Percentiles rank a stretch among this genome's conserved stretches.
phyloP scores from a whole-genome alignment of 1,140 invertebrate genomes.

The Notospermus geniculatus region DNA sequence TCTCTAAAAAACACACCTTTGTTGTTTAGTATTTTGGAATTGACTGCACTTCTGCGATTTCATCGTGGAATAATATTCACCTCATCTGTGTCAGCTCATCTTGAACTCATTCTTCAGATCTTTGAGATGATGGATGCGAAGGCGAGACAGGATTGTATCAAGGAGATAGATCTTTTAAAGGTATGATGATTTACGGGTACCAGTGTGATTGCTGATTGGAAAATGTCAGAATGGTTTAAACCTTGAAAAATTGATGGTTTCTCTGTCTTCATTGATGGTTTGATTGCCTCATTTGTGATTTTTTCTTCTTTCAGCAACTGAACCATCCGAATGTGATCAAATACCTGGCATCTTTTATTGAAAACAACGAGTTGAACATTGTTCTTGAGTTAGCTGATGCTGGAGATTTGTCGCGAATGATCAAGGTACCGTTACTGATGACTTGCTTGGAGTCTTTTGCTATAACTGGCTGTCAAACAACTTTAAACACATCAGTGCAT shows the following conservation, averaged over 20 bases:
- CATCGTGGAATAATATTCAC: too few species aligned
- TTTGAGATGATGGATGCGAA: slow-evolving; percentile 70
- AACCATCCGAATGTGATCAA: slow-evolving; percentile 77
- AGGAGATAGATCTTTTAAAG: slow-evolving; percentile 69
- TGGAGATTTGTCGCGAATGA: slow-evolving; percentile 71
- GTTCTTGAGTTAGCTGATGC: slow-evolving; percentile 77
- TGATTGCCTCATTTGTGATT: too few species aligned
- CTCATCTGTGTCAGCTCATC: too few species aligned
- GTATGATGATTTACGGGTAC: slow-evolving; percentile 38
- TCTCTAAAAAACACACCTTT: too few species aligned
- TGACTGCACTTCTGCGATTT: too few species aligned
- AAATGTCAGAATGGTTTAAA: too few species aligned
- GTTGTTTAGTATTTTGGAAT: too few species aligned
- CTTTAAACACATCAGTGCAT: neutral
- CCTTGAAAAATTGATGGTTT: too few species aligned
- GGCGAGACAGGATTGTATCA: slow-evolving; percentile 67
- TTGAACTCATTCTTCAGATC: slow-evolving; percentile 58
- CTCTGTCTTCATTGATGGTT: too few species aligned
- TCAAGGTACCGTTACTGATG: slow-evolving; percentile 55
- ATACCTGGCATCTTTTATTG: slow-evolving; percentile 72
- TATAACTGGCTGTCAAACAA: too few species aligned
- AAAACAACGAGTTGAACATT: slow-evolving; percentile 72
- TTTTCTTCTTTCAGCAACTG: slow-evolving; percentile 62
- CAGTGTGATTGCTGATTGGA: too few species aligned
- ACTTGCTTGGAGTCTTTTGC: neutral